Evolutionary conservation across 2,888 invertebrate species (phyloP).

Genomic region (Mythimna impura): DNA sequence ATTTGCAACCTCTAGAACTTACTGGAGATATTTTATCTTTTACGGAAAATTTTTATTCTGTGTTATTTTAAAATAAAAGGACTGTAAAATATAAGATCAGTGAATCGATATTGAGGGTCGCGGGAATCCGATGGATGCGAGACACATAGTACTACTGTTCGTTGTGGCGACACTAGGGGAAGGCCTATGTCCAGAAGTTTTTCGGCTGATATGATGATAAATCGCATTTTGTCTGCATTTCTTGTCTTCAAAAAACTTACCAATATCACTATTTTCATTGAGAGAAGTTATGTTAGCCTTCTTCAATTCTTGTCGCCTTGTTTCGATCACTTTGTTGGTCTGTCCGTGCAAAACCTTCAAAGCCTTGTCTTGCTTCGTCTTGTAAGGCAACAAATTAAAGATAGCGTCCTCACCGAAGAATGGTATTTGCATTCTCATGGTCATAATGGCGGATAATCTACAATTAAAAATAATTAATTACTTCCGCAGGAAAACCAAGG

Average conservation of each 20-base stretch:
- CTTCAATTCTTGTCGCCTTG: constrained; percentile 78
- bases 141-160: no score
- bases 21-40: no score
- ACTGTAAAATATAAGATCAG: no score
- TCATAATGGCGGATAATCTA: constrained; percentile 72
- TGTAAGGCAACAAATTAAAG: constrained; percentile 89
- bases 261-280: constrained; percentile 70
- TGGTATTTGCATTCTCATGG: constrained; percentile 80
- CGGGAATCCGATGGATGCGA: no score
- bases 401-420: constrained; percentile 75
- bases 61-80: no score
- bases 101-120: no score
- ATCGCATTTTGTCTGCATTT: not conserved
- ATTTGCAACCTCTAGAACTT: no score
- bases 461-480: constrained; percentile 27
- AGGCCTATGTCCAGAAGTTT: no score
- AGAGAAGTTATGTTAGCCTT: constrained; percentile 72
- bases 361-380: constrained; percentile 88
- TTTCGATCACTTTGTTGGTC: constrained; percentile 84
- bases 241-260: constrained; percentile 65
- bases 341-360: constrained; percentile 84
- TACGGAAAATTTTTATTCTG: no score
- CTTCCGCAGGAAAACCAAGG: no score
- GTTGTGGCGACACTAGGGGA: no score
- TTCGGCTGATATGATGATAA: no score